A percentile compares a stretch with the other conserved stretches of the same genome.
phyloP scores from a whole-genome alignment of 2,888 invertebrate genomes.

The Parnassius glacialis region DNA sequence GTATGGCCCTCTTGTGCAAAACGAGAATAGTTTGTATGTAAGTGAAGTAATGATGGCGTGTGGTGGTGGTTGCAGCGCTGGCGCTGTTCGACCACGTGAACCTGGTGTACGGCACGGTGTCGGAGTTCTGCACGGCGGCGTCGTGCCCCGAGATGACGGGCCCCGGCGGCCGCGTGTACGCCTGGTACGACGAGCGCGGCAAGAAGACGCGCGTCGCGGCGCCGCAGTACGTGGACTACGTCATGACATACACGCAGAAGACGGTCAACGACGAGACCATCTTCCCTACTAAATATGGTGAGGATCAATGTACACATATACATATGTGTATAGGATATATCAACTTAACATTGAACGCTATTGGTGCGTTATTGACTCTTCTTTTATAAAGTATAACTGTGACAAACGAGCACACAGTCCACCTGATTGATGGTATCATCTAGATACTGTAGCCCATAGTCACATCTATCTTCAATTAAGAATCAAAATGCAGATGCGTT shows the following conservation, averaged over 20 bases:
- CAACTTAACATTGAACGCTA: background rate
- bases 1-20: too few species aligned
- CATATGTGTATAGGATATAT: background rate
- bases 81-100: conserved; percentile 99
- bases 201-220: conserved; percentile 98
- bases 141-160: conserved; percentile 98
- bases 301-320: conserved; percentile 49
- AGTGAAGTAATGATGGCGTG: background rate
- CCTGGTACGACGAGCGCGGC: conserved; percentile 99
- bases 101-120: conserved; percentile 98
- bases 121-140: conserved; percentile 98
- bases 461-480: too few species aligned
- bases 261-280: conserved; percentile 97
- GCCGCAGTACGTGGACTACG: conserved; percentile 99
- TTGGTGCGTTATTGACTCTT: too few species aligned
- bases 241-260: conserved; percentile 98
- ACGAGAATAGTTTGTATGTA: too few species aligned
- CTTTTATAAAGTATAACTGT: too few species aligned
- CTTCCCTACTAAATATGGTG: conserved; percentile 99
- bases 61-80: conserved; percentile 82
- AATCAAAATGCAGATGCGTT: too few species aligned
- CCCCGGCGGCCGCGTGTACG: conserved; percentile 97
- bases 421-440: too few species aligned
- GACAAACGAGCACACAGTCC: too few species aligned
- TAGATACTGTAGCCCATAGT: too few species aligned